Conservation (phyloP, 2,113 vertebrate genomes). For the Cathartes aura region DNA sequence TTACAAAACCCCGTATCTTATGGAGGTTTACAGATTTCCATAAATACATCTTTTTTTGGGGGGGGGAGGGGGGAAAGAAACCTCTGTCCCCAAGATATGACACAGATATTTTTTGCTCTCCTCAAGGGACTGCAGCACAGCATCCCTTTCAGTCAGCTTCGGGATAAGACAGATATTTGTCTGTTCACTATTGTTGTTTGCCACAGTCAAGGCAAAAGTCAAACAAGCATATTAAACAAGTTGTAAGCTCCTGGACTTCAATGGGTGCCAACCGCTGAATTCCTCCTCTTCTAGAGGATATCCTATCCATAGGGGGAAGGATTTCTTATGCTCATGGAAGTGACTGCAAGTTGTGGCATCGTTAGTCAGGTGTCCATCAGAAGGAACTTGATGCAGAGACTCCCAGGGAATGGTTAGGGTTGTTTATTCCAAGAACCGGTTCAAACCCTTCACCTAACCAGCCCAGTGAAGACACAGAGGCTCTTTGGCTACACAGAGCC, state of each 20-base stretch:
- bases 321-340: neutral
- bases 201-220: neutral
- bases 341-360: neutral
- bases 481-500: neutral
- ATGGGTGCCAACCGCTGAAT: neutral
- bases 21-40: neutral
- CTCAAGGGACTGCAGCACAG: neutral
- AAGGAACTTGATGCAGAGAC: neutral
- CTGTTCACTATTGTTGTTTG: neutral
- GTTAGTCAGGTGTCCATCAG: neutral
- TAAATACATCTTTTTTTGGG: neutral
- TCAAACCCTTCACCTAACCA: neutral
- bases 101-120: neutral
- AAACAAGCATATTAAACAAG: neutral
- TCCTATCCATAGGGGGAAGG: neutral
- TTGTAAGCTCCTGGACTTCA: neutral
- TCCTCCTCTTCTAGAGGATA: neutral
- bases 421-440: neutral
- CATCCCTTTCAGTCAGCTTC: neutral
- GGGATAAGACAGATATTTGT: slow-evolving; percentile 23
- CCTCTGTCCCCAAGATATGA: neutral
- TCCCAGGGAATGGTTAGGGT: neutral
- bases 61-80: neutral
- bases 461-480: neutral
- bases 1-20: neutral